Evolutionary conservation across 2,113 vertebrate genomes (phyloP).

Genomic region (Pagrus major): DNA sequence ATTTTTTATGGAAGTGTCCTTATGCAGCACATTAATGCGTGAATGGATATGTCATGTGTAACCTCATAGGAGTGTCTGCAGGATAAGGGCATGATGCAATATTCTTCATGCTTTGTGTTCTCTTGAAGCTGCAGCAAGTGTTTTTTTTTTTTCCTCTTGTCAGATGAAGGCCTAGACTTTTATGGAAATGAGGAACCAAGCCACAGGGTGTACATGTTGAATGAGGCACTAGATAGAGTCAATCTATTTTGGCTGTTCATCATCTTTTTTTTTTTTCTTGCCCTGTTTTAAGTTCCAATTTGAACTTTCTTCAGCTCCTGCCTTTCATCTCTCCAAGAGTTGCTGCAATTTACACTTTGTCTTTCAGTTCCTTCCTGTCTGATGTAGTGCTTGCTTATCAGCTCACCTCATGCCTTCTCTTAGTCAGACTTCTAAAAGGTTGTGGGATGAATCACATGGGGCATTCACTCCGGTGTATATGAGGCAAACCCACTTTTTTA

Average conservation of each 20-base stretch:
- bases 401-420: constrained; percentile 69
- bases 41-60: constrained; percentile 69
- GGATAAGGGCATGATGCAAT: constrained; percentile 74
- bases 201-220: constrained; percentile 80
- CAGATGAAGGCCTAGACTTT: constrained; percentile 82
- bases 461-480: constrained; percentile 63
- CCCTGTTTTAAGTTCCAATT: constrained; percentile 81
- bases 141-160: constrained; percentile 65
- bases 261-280: constrained; percentile 61
- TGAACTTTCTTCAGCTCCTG: constrained; percentile 74
- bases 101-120: constrained; percentile 70
- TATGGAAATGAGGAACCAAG: constrained; percentile 83
- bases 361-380: constrained; percentile 75
- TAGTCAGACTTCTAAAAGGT: constrained; percentile 72
- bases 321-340: constrained; percentile 80
- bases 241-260: constrained; percentile 83
- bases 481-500: constrained; percentile 51
- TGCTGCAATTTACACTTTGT: constrained; percentile 81
- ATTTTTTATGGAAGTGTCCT: constrained; percentile 38
- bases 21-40: constrained; percentile 30
- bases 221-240: constrained; percentile 81
- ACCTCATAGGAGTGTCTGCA: constrained; percentile 58
- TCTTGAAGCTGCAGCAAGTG: constrained; percentile 70
- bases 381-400: constrained; percentile 79
- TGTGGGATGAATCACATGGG: constrained; percentile 75